Evolutionary conservation across 2,113 vertebrate species (phyloP), one percentile per base, ranked within the genome.

Genomic region (Oncorhynchus nerka): DNA sequence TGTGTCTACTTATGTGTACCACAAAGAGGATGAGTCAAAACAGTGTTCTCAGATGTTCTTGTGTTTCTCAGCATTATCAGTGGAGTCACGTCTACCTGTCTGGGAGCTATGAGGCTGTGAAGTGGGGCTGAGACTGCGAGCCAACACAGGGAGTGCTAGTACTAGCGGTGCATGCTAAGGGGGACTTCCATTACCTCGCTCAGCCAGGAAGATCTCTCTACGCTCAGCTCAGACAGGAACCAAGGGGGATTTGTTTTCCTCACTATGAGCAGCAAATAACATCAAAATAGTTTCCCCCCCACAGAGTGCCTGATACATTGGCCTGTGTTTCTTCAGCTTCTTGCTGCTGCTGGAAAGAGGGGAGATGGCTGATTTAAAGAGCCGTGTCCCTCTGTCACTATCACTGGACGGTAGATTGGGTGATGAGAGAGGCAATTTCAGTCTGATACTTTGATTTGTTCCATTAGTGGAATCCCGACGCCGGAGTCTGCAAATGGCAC

Each of bases 91-190:
- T 88, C 81, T 77, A 67, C 78, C 78, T 64, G 75, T 82, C 64
- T 70, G 49, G 26, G 78, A 80, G 80, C 84, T 79, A 62, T 88
- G 88, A 76, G 79, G 80, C 85, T 81, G 66, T 89, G 89, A 87
- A 85, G 78, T 80, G 78, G 69, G 45, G 70, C 79, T 83, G 83
- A 24, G 32, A 55, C 70, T 85, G 74, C 73, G 75, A 70, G 81
- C 78, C 75, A 65, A 80, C 75, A n/a, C 34, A 72, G 70, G 64
- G 49, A 51, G 51, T 55, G 16, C 51, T 55, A 55, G 51, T 19
- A 69, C 82, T 78, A 81, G 82, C 81, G 34, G 39, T 69, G 74
- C 72, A 77, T 83, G 69, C 75, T 84, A 82, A 78, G 22, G 57
- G 75, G 78, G 77, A 69, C 80, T 79, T 84, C 81, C 75, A 83